These are phyloP conservation scores for Trematocara unimaculatum DNA, from an alignment of 2,113 vertebrate species.

Conservation along the genomic window DNA sequence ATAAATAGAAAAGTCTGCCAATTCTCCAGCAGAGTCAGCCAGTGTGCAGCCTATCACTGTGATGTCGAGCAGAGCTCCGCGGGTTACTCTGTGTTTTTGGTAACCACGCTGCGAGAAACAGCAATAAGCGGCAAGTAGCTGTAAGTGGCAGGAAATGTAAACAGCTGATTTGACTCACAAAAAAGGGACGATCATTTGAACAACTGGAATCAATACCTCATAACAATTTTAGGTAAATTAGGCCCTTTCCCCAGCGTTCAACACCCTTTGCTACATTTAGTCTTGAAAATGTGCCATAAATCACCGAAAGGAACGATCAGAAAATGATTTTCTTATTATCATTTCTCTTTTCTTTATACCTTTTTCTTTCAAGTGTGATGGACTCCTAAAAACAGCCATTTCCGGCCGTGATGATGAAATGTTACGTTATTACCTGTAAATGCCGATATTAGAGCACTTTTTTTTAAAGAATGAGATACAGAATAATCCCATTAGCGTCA, in stretches of 20 bases:
- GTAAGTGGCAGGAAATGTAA: slow-evolving; percentile 55
- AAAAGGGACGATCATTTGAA: background rate
- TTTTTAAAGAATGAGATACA: background rate
- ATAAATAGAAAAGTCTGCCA: slow-evolving; percentile 31
- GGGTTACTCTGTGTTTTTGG: slow-evolving; percentile 28
- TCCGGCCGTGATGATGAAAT: no score
- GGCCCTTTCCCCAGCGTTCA: background rate
- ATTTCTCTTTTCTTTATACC: background rate
- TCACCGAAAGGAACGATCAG: background rate
- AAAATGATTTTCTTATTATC: background rate
- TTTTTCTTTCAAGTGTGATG: background rate
- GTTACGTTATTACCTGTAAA: background rate
- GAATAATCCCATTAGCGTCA: background rate
- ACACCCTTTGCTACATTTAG: background rate
- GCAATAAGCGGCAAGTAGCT: slow-evolving; percentile 47
- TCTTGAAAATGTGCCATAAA: background rate
- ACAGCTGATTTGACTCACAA: slow-evolving; percentile 14
- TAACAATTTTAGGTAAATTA: background rate
- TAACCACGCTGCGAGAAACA: slow-evolving; percentile 48
- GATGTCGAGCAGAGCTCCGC: slow-evolving; percentile 41
- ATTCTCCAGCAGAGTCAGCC: slow-evolving; percentile 8
- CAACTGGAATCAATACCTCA: background rate
- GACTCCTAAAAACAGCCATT: background rate
- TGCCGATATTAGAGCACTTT: background rate
- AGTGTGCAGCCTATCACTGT: slow-evolving; percentile 19